Percentiles rank a stretch among this genome's conserved stretches.
Evolutionary conservation across 2,113 vertebrate species (phyloP).

Genomic region (Hippolais icterina): DNA sequence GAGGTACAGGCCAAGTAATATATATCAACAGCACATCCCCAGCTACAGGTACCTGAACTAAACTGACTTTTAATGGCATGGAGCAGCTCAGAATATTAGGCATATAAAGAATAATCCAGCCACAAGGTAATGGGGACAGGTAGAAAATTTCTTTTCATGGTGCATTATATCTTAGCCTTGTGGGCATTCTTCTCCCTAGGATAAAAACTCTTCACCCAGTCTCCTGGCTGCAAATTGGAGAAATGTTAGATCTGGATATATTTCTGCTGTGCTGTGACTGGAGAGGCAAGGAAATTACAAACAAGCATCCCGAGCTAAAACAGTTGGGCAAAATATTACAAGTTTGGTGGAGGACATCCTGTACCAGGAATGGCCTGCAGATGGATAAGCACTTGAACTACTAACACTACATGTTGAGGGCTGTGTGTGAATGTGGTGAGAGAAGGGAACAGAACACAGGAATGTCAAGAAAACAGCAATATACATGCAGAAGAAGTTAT

Average conservation of each 20-base stretch:
- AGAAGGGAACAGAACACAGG: not conserved
- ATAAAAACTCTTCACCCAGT: not conserved
- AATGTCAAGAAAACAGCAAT: not conserved
- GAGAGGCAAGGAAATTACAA: not conserved
- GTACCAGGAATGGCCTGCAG: not conserved
- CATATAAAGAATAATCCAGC: not conserved
- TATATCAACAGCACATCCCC: rapidly evolving
- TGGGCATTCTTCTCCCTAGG: not conserved
- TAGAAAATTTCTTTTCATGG: not conserved
- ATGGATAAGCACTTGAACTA: not conserved
- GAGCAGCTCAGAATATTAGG: not conserved
- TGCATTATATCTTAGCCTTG: not conserved
- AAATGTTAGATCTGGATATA: not conserved
- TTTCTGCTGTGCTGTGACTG: not conserved
- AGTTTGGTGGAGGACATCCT: not conserved
- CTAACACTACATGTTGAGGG: not conserved
- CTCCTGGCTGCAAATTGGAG: not conserved
- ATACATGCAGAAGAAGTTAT: not conserved
- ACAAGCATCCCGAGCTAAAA: not conserved
- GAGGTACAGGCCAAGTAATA: not conserved
- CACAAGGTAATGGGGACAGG: not conserved
- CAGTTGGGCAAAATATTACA: not conserved
- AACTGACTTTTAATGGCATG: not conserved
- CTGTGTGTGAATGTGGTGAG: not conserved
- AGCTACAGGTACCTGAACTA: rapidly evolving